Evolutionary conservation across 2,888 invertebrate species (phyloP).

Genomic region (Phyto melanocephala): DNA sequence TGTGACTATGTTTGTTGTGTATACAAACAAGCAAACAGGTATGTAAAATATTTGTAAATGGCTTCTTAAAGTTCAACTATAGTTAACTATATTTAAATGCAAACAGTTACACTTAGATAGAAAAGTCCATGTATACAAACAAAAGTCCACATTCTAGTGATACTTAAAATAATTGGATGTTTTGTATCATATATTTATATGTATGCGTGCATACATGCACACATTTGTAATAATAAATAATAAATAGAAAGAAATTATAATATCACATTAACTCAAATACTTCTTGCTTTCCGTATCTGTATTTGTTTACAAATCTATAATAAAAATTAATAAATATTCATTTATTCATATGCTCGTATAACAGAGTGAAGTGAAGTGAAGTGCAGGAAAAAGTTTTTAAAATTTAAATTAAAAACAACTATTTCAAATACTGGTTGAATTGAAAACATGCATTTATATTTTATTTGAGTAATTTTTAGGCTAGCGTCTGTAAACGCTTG

Average conservation of each 20-base stretch:
- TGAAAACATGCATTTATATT: too few relatives aligned
- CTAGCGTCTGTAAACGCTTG: too few relatives aligned
- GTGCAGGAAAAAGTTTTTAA: too few relatives aligned
- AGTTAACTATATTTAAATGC: not conserved
- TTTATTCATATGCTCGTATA: too few relatives aligned
- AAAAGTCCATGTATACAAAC: too few relatives aligned
- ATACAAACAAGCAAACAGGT: not conserved
- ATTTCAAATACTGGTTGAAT: too few relatives aligned
- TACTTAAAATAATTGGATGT: not conserved
- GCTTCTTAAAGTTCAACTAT: not conserved
- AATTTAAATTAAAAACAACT: too few relatives aligned
- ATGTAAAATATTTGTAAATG: conserved; percentile 10
- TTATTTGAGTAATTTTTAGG: too few relatives aligned
- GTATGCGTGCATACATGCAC: not conserved
- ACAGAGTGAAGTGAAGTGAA: too few relatives aligned
- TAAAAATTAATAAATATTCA: conserved; percentile 10
- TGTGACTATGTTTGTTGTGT: not conserved
- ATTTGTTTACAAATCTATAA: conserved; percentile 16
- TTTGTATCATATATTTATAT: not conserved
- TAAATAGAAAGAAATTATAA: conserved; percentile 20
- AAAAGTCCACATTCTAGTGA: too few relatives aligned
- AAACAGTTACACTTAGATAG: too few relatives aligned
- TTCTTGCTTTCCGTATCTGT: not conserved
- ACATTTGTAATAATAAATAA: not conserved
- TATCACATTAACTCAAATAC: not conserved